A percentile compares a stretch with the other conserved stretches of the same genome.
phyloP scores from a whole-genome alignment of 1,140 invertebrate species.

The Drosophila setifemur region DNA sequence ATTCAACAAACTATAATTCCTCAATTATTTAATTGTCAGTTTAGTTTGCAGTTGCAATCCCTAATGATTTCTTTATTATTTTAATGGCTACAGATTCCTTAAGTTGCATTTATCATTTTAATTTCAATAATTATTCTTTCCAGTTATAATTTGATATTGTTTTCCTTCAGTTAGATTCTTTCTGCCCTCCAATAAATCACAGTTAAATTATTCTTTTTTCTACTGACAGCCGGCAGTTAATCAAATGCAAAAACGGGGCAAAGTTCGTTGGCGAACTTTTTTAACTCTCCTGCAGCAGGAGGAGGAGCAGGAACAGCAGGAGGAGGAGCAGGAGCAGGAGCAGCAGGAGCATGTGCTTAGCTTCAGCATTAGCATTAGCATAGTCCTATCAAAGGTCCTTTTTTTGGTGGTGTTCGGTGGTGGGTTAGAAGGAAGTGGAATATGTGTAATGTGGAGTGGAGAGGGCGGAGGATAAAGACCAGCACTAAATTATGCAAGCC shows the following conservation, averaged over 20 bases:
- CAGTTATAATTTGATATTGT: too few species aligned
- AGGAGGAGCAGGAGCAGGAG: not conserved
- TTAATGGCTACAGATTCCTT: too few species aligned
- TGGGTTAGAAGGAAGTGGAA: not conserved
- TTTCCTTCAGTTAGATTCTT: too few species aligned
- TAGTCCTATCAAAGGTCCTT: not conserved
- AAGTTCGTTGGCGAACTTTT: slow-evolving; percentile 21
- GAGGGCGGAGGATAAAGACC: not conserved
- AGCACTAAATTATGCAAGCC: slow-evolving; percentile 35
- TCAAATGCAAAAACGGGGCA: slow-evolving; percentile 25
- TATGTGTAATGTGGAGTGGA: not conserved
- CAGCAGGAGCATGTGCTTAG: slow-evolving; percentile 19
- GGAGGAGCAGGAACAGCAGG: too few species aligned
- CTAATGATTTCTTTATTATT: not conserved
- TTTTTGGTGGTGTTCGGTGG: not conserved
- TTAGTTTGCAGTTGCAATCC: too few species aligned
- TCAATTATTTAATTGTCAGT: too few species aligned
- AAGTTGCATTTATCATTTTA: too few species aligned
- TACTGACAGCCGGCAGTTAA: slow-evolving; percentile 7
- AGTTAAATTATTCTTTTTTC: not conserved
- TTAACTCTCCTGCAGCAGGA: not conserved
- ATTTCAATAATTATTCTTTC: too few species aligned
- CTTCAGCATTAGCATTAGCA: slow-evolving; percentile 28
- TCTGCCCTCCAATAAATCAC: slow-evolving; percentile 4
- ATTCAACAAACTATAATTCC: too few species aligned